These are phyloP conservation scores for Acrocephalus scirpaceus DNA, from an alignment of 2,797 vertebrate species.

Conservation along the genomic window DNA sequence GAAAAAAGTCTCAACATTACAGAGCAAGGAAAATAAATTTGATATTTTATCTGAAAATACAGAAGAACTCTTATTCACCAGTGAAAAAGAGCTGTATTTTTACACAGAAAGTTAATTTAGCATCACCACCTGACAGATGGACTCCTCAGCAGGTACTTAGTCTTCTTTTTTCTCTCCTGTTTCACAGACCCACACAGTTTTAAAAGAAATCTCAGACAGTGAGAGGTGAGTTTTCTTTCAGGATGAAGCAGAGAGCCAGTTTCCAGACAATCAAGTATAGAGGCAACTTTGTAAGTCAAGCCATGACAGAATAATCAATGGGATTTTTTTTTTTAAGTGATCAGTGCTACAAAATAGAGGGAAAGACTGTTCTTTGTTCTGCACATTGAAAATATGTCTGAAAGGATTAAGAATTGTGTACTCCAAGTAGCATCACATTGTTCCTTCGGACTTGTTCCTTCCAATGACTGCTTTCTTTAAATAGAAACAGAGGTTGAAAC, in stretches of 20 bases:
- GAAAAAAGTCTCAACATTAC: background rate
- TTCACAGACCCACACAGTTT: constrained; percentile 46
- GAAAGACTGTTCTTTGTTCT: background rate
- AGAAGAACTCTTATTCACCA: background rate
- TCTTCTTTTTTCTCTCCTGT: background rate
- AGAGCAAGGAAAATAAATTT: background rate
- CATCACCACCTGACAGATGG: constrained; percentile 52
- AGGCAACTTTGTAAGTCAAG: background rate
- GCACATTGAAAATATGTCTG: background rate
- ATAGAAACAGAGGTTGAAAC: background rate
- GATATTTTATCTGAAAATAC: background rate
- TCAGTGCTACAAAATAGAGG: background rate
- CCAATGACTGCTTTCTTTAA: background rate
- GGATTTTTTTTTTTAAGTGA: background rate
- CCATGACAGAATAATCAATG: background rate
- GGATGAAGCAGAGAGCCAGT: background rate
- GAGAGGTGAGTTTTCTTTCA: constrained; percentile 4
- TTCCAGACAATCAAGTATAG: background rate
- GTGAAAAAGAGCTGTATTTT: constrained; percentile 1
- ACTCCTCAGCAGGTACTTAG: constrained; percentile 20
- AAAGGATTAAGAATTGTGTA: background rate
- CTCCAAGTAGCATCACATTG: background rate
- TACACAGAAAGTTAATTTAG: constrained; percentile 31
- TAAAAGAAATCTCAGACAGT: constrained; percentile 7
- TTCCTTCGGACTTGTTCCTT: background rate